Percentiles rank a stretch among this genome's conserved stretches.
phyloP scores from a whole-genome alignment of 2,888 invertebrate genomes.

The Mythimna albipuncta region DNA sequence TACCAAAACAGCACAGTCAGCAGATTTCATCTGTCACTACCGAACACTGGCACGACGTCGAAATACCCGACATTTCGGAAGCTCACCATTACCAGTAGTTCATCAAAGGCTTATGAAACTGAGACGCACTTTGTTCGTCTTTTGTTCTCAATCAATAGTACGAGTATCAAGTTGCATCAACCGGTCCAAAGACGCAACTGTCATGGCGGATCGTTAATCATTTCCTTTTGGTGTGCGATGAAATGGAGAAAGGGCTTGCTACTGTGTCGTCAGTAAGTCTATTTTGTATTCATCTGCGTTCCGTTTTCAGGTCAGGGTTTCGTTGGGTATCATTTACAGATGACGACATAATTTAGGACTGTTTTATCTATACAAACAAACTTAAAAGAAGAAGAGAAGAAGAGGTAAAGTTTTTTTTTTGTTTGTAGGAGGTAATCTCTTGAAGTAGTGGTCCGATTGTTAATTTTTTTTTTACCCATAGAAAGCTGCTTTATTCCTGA shows the following conservation, averaged over 20 bases:
- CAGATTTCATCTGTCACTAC: background rate
- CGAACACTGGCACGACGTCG: slow-evolving; percentile 1
- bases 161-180: slow-evolving; percentile 75
- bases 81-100: slow-evolving; percentile 19
- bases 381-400: no score
- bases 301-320: slow-evolving; percentile 5
- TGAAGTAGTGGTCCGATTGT: no score
- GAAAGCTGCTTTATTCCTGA: no score
- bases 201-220: slow-evolving; percentile 80
- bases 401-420: no score
- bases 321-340: slow-evolving; percentile 6
- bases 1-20: background rate
- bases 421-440: no score
- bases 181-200: slow-evolving; percentile 72
- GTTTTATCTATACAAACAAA: no score
- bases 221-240: slow-evolving; percentile 67
- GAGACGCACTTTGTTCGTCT: slow-evolving; percentile 61
- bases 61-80: slow-evolving; percentile 17
- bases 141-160: slow-evolving; percentile 73
- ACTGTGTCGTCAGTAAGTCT: slow-evolving; percentile 23
- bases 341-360: background rate
- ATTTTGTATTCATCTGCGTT: slow-evolving; percentile 20
- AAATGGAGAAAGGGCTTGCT: slow-evolving; percentile 29
- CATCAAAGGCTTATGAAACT: slow-evolving; percentile 48
- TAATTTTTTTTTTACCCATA: no score